Percentiles rank a stretch among this genome's conserved stretches.
These are phyloP conservation scores for Novumbra hubbsi DNA, from an alignment of 2,797 vertebrate genomes.

Conservation along the genomic window DNA sequence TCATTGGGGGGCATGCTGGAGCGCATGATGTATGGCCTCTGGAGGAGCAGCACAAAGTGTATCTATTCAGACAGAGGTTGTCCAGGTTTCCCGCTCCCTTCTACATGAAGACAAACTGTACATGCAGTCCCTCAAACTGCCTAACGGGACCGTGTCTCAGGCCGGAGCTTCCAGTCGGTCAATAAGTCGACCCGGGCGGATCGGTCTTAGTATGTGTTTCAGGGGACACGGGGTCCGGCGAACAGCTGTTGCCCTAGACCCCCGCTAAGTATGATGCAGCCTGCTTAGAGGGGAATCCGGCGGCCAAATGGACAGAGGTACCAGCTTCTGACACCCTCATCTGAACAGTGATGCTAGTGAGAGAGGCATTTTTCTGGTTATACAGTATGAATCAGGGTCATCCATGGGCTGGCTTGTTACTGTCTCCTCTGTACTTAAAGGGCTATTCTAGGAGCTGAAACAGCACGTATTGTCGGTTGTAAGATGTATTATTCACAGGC, in stretches of 20 bases:
- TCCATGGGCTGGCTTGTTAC: background rate
- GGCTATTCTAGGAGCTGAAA: background rate
- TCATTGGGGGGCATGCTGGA: conserved; percentile 82
- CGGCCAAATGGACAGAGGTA: background rate
- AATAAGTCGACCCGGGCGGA: background rate
- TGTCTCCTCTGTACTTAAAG: background rate
- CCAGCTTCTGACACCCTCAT: background rate
- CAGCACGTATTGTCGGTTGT: background rate
- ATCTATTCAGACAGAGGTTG: background rate
- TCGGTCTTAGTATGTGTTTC: background rate
- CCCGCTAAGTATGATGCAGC: background rate
- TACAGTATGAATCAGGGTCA: background rate
- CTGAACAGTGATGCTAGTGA: background rate
- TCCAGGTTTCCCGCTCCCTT: background rate
- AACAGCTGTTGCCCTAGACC: background rate
- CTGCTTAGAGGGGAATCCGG: background rate
- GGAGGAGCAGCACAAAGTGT: conserved; percentile 5
- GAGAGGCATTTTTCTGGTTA: background rate
- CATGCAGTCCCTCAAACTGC: background rate
- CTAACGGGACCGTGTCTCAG: background rate
- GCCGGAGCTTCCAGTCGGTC: background rate
- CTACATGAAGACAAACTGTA: background rate
- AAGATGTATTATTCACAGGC: background rate
- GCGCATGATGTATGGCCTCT: conserved; percentile 94
- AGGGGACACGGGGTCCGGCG: background rate